Evolutionary conservation across 2,797 vertebrate genomes (phyloP).

Genomic region (Anabacerthia variegaticeps): DNA sequence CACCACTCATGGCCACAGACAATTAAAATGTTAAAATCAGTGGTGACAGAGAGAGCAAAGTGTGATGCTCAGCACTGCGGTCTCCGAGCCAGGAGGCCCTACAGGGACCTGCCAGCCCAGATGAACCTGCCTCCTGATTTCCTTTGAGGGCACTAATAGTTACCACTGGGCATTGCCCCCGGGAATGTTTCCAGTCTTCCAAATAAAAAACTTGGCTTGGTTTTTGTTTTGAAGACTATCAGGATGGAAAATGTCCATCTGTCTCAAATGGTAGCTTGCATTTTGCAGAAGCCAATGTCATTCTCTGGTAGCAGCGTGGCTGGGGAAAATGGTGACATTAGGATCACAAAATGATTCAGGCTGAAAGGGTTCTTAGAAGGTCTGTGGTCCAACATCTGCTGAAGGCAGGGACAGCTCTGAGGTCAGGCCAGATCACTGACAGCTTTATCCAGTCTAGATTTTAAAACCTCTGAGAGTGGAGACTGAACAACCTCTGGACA

Average conservation of each 20-base stretch:
- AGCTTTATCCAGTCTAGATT: not conserved
- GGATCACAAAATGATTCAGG: not conserved
- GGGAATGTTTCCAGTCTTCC: not conserved
- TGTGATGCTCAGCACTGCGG: not conserved
- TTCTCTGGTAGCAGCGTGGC: not conserved
- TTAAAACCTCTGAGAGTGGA: not conserved
- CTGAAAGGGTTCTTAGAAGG: not conserved
- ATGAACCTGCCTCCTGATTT: not conserved
- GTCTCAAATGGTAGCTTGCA: not conserved
- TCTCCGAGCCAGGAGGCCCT: not conserved
- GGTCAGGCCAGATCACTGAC: not conserved
- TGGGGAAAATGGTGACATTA: not conserved
- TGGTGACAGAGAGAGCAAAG: not conserved
- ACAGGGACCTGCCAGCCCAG: not conserved
- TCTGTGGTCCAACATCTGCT: not conserved
- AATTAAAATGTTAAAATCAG: not conserved
- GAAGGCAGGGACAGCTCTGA: not conserved
- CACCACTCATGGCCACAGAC: not conserved
- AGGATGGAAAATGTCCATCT: not conserved
- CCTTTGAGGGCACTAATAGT: not conserved
- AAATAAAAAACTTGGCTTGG: not conserved
- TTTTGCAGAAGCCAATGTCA: not conserved
- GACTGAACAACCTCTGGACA: not conserved
- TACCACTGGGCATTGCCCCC: not conserved
- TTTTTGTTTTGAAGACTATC: not conserved